phyloP scores from a whole-genome alignment of 1,140 invertebrate genomes.

The Odontomachus brunneus region DNA sequence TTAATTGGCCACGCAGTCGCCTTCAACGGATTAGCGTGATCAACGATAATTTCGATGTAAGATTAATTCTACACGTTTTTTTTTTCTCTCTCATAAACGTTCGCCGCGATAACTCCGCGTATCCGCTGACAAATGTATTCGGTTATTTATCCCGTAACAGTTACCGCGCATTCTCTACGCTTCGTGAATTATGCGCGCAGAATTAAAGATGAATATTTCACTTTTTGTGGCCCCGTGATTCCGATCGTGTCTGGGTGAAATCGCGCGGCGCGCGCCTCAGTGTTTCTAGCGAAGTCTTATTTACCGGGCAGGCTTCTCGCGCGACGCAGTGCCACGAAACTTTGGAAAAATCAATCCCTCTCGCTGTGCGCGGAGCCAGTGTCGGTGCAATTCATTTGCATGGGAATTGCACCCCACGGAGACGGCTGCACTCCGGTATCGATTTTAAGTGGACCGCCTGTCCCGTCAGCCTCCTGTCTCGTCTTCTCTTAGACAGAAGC shows the following conservation, averaged over 20 bases:
- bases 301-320: constrained; percentile 51
- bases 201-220: neutral
- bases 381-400: constrained; percentile 84
- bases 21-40: neutral
- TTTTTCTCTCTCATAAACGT: neutral
- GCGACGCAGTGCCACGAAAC: constrained; percentile 60
- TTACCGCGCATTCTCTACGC: neutral
- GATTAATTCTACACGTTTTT: constrained; percentile 22
- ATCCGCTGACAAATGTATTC: neutral
- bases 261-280: too few relatives aligned
- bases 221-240: neutral
- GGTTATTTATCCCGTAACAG: neutral
- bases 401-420: constrained; percentile 82
- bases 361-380: constrained; percentile 62
- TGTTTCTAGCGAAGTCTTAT: constrained; percentile 52
- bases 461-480: constrained; percentile 83
- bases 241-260: too few relatives aligned
- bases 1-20: constrained; percentile 19
- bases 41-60: neutral
- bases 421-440: constrained; percentile 82
- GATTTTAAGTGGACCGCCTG: constrained; percentile 85
- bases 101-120: neutral
- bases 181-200: neutral
- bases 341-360: constrained; percentile 83
- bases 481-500: constrained; percentile 83